Conservation (phyloP, 2,888 invertebrate species). For the Sericinus montela region DNA sequence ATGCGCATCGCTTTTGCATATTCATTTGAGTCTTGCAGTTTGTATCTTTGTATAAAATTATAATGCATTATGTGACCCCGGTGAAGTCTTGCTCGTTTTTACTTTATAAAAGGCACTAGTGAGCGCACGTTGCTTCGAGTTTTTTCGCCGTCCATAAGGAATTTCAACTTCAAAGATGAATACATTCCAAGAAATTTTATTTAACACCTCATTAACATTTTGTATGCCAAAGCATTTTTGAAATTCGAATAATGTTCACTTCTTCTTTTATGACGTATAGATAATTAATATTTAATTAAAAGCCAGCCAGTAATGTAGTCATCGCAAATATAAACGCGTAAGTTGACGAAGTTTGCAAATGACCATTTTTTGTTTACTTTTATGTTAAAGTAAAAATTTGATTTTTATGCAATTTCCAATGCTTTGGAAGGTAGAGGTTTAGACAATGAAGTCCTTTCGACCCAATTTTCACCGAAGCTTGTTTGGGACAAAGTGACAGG, state of each 20-base stretch:
- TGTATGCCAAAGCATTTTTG: background rate
- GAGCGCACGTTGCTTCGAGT: constrained; percentile 22
- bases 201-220: constrained; percentile 18
- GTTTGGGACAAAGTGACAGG: too few relatives aligned
- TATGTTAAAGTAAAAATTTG: background rate
- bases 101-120: constrained; percentile 38
- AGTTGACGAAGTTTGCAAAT: background rate
- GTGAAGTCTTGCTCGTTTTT: constrained; percentile 43
- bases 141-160: constrained; percentile 12
- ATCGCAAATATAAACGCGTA: background rate
- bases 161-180: constrained; percentile 9
- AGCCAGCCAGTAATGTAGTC: background rate
- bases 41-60: constrained; percentile 79
- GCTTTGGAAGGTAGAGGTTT: too few relatives aligned
- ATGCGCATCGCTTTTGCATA: constrained; percentile 69
- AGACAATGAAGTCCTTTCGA: too few relatives aligned
- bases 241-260: background rate
- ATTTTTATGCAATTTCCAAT: too few relatives aligned
- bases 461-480: too few relatives aligned
- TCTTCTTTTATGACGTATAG: background rate
- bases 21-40: constrained; percentile 70
- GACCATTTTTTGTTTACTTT: background rate
- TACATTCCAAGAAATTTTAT: constrained; percentile 13
- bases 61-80: constrained; percentile 74
- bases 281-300: background rate